Percentiles rank a stretch among this genome's conserved stretches.
These are phyloP conservation scores for Poeciliopsis turrubarensis DNA, from an alignment of 2,113 vertebrate species.

Conservation along the genomic window DNA sequence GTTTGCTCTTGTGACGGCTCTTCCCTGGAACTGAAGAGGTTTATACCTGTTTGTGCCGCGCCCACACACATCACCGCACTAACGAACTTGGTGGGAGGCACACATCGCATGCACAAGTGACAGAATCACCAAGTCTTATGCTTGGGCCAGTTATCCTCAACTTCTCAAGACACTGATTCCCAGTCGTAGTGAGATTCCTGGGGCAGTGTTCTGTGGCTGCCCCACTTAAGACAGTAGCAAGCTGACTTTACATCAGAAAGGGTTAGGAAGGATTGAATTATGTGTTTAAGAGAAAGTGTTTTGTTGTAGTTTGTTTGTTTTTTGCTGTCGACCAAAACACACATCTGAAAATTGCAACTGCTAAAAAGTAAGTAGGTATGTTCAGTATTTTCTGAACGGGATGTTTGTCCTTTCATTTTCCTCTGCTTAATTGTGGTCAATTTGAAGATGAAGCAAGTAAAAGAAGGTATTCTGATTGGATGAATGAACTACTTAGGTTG, in stretches of 20 bases:
- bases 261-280: neutral
- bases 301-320: no score
- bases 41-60: neutral
- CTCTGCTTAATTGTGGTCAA: no score
- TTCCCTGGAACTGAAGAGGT: neutral
- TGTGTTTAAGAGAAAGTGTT: neutral
- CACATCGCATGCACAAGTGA: neutral
- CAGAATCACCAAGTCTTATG: conserved; percentile 18
- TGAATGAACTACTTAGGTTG: no score
- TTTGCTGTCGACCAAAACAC: no score
- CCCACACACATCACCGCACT: neutral
- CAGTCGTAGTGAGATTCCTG: neutral
- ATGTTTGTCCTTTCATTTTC: no score
- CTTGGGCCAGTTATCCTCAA: conserved; percentile 28
- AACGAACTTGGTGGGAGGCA: neutral
- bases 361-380: no score
- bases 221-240: conserved; percentile 1
- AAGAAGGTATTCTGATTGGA: no score
- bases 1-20: neutral
- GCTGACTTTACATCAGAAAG: conserved; percentile 6
- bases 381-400: no score
- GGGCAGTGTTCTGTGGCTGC: neutral
- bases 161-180: conserved; percentile 8
- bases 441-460: no score
- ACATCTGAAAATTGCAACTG: no score